Percentiles rank a stretch among this genome's conserved stretches.
Evolutionary conservation across 2,888 invertebrate genomes (phyloP).

Genomic region (Plagodis pulveraria): DNA sequence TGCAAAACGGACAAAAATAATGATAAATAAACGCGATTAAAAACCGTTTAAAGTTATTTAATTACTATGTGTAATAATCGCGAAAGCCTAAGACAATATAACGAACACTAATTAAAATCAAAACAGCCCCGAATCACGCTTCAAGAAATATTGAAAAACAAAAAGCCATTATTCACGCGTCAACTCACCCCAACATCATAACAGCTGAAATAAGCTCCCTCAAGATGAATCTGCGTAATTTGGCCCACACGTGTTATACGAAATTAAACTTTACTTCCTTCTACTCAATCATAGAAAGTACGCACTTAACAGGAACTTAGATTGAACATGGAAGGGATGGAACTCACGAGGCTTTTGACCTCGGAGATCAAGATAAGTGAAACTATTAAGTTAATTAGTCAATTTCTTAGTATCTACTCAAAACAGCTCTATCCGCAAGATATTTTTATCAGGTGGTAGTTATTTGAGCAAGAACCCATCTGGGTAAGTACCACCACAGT

Average conservation of each 20-base stretch:
- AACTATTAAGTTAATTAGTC: too few species aligned
- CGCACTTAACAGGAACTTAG: conserved; percentile 25
- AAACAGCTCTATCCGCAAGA: too few species aligned
- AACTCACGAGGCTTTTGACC: conserved; percentile 3
- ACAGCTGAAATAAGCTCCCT: conserved; percentile 16
- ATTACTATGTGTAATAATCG: too few species aligned
- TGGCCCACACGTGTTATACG: conserved; percentile 29
- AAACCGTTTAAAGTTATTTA: too few species aligned
- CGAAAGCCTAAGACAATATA: too few species aligned
- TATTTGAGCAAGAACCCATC: too few species aligned
- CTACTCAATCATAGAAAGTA: conserved; percentile 34
- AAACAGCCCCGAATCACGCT: conserved; percentile 7
- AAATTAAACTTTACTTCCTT: conserved; percentile 32
- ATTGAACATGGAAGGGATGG: conserved; percentile 19
- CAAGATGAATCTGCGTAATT: conserved; percentile 28
- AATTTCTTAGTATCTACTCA: too few species aligned
- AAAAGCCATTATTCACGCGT: conserved; percentile 24
- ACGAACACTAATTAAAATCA: conserved; percentile 1
- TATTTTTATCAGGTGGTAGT: too few species aligned
- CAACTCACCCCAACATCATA: conserved; percentile 21
- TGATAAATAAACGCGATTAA: too few species aligned
- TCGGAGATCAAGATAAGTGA: too few species aligned
- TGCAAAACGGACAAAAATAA: too few species aligned
- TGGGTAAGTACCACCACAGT: too few species aligned
- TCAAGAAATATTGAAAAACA: conserved; percentile 21